A percentile compares a stretch with the other conserved stretches of the same genome.
These are phyloP conservation scores for Omphaloscelis lunosa DNA, from an alignment of 2,888 invertebrate genomes.

Conservation along the genomic window DNA sequence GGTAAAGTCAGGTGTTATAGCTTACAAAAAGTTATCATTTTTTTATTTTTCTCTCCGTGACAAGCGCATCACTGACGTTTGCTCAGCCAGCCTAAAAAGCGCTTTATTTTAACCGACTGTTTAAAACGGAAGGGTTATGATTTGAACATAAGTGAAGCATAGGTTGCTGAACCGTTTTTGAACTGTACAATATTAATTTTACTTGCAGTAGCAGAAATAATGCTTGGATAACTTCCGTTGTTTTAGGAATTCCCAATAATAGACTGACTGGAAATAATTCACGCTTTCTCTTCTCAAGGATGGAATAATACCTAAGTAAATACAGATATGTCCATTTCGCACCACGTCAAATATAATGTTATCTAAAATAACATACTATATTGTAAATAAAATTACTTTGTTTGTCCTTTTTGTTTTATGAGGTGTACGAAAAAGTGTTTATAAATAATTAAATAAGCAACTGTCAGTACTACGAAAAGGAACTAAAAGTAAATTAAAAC, in stretches of 20 bases:
- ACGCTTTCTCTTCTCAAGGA: background rate
- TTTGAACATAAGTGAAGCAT: background rate
- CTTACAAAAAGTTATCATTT: conserved; percentile 41
- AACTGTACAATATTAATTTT: background rate
- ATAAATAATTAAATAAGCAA: background rate
- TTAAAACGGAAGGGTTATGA: background rate
- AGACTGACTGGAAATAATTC: background rate
- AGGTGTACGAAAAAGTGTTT: background rate
- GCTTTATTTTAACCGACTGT: conserved; percentile 40
- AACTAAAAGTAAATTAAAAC: background rate
- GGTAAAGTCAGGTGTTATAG: conserved; percentile 61
- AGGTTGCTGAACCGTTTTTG: background rate
- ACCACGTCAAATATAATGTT: background rate
- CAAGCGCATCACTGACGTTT: conserved; percentile 57
- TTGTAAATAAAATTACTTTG: background rate
- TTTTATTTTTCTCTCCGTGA: conserved; percentile 56
- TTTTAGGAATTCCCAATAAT: background rate
- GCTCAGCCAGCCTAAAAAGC: conserved; percentile 42
- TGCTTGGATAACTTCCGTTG: background rate
- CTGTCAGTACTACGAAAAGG: background rate
- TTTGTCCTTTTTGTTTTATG: no score
- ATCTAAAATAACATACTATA: background rate
- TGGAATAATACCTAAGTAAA: background rate
- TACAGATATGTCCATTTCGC: no score
- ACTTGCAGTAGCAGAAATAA: background rate